Evolutionary conservation across 2,797 vertebrate genomes (phyloP).

Genomic region (Anableps anableps): DNA sequence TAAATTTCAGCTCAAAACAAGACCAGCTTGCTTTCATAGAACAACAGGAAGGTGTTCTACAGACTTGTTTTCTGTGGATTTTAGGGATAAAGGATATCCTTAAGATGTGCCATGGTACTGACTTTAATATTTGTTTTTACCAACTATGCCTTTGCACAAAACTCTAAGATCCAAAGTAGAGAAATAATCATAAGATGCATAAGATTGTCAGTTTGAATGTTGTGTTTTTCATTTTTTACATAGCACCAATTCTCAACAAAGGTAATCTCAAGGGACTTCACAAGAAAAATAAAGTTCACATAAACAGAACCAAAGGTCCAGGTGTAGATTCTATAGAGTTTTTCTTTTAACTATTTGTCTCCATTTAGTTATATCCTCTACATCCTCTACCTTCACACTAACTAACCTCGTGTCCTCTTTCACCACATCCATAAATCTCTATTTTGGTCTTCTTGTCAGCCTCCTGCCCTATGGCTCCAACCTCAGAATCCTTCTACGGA

Average conservation of each 20-base stretch:
- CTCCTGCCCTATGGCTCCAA: neutral
- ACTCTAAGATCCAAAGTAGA: too few species aligned
- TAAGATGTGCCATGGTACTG: neutral
- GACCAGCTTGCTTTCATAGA: conserved; percentile 42
- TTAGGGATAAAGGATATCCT: neutral
- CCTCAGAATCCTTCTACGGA: neutral
- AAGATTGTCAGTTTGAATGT: neutral
- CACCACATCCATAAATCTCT: neutral
- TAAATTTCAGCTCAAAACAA: conserved; percentile 58
- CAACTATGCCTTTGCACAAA: neutral
- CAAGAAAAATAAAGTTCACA: neutral
- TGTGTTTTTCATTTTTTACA: neutral
- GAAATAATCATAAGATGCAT: neutral
- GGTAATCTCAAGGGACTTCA: neutral
- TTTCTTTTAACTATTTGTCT: too few species aligned
- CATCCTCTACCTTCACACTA: neutral
- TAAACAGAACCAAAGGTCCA: neutral
- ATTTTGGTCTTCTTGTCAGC: neutral
- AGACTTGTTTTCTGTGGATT: neutral
- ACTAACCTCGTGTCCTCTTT: neutral
- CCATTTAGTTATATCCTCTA: neutral
- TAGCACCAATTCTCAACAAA: neutral
- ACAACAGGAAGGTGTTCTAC: neutral
- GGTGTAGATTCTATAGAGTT: neutral
- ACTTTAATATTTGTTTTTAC: neutral